Percentiles rank a stretch among this genome's conserved stretches.
Conservation (phyloP, 2,888 invertebrate genomes). For the Endomychus coccineus region DNA sequence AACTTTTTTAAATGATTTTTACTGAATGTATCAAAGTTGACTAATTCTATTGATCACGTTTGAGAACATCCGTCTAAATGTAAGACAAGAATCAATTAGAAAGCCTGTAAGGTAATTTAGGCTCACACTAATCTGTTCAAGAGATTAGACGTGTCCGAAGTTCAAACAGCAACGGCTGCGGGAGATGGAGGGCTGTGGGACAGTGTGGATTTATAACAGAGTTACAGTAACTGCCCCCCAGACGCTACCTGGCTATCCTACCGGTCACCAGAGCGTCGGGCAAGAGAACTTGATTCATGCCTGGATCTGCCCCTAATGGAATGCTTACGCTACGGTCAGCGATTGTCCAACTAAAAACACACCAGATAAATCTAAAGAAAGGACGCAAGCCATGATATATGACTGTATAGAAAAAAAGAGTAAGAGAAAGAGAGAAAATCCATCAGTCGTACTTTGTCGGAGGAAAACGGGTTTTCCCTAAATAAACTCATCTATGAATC, state of each 20-base stretch:
- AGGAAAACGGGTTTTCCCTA: no score
- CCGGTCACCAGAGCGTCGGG: conserved; percentile 23
- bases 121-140: not conserved
- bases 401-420: no score
- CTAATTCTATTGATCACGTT: no score
- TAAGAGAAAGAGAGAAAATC: no score
- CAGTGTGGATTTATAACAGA: conserved; percentile 37
- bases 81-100: not conserved
- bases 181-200: conserved; percentile 9
- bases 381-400: conserved; percentile 15
- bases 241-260: conserved; percentile 36
- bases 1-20: no score
- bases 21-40: no score
- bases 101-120: not conserved
- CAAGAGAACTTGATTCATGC: conserved; percentile 39
- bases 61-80: no score
- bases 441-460: conserved; percentile 33
- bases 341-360: conserved; percentile 36
- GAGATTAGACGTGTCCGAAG: conserved; percentile 1
- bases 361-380: conserved; percentile 32
- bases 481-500: no score
- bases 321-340: conserved; percentile 40
- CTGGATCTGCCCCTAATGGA: conserved; percentile 39
- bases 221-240: conserved; percentile 38
- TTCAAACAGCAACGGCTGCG: not conserved